Evolutionary conservation across 1,140 invertebrate genomes (phyloP), one percentile per base, ranked within the genome.

Genomic region (Catajapyx aquilonaris): DNA sequence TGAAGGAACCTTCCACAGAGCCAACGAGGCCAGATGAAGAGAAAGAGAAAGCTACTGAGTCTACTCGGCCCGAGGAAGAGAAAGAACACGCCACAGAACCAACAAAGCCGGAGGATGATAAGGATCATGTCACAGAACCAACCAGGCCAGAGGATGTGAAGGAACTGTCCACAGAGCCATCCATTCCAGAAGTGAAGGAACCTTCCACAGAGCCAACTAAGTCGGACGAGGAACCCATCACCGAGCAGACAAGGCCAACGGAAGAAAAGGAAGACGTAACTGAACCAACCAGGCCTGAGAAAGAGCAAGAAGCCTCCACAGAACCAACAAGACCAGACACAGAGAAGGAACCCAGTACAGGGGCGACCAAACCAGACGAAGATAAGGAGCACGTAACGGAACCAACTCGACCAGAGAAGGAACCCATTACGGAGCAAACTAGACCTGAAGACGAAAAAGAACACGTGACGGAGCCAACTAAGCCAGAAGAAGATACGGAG

Each of bases 321-420:
- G 5, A 16, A 4, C 34, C 17, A 32, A 15, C 17, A 38, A 33
- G 34, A n/a, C 38, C 38, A 13, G n/a, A n/a, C n/a, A n/a, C n/a
- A n/a, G n/a, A n/a, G n/a, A n/a, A n/a, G n/a, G n/a, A n/a, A n/a
- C n/a, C n/a, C n/a, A n/a, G n/a, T n/a, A n/a, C 39, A 2, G 18
- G 19, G 23, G 35, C n/a, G 35, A 13, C 18, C 21, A 15, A 40
- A 2, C 17, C 39, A 28, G 33, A 25, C 20, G 9, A 10, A 5
- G 3, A 10, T 30, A 31, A 38, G n/a, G 28, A 38, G 15, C 28
- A 18, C 13, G 19, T n/a, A n/a, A n/a, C n/a, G n/a, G n/a, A n/a
- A n/a, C n/a, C 53, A 34, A 50, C 53, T 16, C 39, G 38, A 19
- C 52, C 52, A 20, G 55, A 57, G 3, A 53, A 51, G 18, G 49